These are phyloP conservation scores for Philonicus albiceps DNA, from an alignment of 2,888 invertebrate species.

Conservation along the genomic window DNA sequence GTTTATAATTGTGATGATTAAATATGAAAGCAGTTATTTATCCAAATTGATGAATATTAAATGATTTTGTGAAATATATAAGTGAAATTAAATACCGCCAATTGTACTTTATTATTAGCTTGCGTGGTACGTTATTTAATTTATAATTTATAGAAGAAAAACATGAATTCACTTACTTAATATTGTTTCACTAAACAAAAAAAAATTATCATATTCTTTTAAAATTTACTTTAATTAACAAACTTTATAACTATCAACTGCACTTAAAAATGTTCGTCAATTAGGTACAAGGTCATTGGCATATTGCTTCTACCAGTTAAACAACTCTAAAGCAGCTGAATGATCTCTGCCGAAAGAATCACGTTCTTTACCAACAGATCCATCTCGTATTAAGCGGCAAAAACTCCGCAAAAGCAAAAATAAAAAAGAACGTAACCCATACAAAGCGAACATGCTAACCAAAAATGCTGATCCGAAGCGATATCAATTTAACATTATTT, in stretches of 20 bases:
- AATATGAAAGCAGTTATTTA: neutral
- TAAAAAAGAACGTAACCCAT: neutral
- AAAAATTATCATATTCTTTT: no score
- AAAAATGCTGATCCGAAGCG: no score
- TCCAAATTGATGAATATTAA: neutral
- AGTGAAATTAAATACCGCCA: neutral
- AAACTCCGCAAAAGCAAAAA: neutral
- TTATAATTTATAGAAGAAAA: no score
- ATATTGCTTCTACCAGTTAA: neutral
- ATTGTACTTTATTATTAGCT: neutral
- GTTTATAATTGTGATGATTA: neutral
- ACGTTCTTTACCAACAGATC: neutral
- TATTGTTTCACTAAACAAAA: neutral
- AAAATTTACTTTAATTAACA: neutral
- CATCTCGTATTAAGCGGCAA: neutral
- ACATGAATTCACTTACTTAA: neutral
- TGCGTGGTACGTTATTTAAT: neutral
- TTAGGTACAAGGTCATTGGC: neutral
- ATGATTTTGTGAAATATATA: neutral
- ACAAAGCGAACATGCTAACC: no score
- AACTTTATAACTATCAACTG: neutral
- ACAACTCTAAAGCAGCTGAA: neutral
- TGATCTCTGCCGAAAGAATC: neutral
- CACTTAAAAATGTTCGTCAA: neutral
- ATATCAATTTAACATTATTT: no score